Percentiles rank a stretch among this genome's conserved stretches.
Conservation (phyloP, 2,797 vertebrate species). For the Coilia nasus region DNA sequence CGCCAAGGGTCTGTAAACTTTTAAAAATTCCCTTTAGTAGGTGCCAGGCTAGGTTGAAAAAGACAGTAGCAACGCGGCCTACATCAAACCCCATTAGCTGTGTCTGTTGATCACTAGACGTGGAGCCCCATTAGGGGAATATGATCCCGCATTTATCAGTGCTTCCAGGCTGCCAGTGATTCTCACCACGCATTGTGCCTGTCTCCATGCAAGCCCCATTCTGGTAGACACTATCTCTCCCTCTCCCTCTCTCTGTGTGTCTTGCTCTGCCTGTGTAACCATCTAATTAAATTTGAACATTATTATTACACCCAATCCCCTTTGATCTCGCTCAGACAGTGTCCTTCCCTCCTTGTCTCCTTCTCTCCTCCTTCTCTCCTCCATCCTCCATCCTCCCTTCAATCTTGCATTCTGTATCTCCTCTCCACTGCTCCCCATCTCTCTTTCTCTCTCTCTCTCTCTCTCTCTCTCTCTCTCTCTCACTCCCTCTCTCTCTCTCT, state of each 20-base stretch:
- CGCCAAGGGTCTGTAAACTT: not conserved
- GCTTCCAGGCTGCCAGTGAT: not conserved
- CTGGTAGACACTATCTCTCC: constrained; percentile 23
- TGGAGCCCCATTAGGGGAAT: not conserved
- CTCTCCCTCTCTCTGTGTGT: constrained; percentile 35
- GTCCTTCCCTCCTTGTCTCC: constrained; percentile 44
- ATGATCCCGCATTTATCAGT: not conserved
- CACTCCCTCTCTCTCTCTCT: not conserved
- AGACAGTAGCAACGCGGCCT: not conserved
- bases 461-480: not conserved
- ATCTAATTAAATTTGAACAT: constrained; percentile 45
- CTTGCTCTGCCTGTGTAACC: constrained; percentile 46
- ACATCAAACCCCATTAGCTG: not conserved
- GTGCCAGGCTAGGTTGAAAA: not conserved
- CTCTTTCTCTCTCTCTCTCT: not conserved
- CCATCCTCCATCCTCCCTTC: constrained; percentile 26
- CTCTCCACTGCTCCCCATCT: constrained; percentile 26
- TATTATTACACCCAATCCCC: constrained; percentile 42
- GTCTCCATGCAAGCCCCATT: not conserved
- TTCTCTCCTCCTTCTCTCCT: constrained; percentile 5
- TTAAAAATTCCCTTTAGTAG: not conserved
- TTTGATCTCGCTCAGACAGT: constrained; percentile 50
- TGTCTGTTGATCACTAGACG: not conserved
- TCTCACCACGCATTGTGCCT: not conserved
- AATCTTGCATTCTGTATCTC: constrained; percentile 28